Base-by-base conservation (phyloP, 2,797 vertebrate species). In the Oophaga sylvatica region DNA sequence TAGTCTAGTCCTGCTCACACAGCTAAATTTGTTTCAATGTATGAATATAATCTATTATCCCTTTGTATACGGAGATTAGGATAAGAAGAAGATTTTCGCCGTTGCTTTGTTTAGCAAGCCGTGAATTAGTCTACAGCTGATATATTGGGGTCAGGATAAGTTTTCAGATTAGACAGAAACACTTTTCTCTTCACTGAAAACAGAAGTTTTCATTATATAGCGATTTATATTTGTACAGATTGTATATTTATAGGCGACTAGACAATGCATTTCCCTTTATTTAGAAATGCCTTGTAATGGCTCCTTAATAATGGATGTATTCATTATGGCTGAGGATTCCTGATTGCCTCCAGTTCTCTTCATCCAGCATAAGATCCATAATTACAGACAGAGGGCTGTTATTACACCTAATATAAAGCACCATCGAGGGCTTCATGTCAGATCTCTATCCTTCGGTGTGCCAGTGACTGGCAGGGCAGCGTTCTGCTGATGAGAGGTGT, bases 391-490 rank as follows among this genome's bases (percentile, higher is more conserved):
- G 10, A 10, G 12, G 75, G 11, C 1, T 19, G 57, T 31, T 35
- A 71, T n/a, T 31, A 56, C 15, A 26, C 75, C 62, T 67, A 81
- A 19, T 67, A 81, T 48, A 29, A 16, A 5, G 45, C 16, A 1
- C 45, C 26, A n/a, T 31, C 29, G 63, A 56, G 13, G 2, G 48
- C 45, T 29, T 68, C 26, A 41, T 53, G n/a, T 81, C 35, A 41
- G 4, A 53, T 10, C 63, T 53, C 45, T n/a, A 19, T 56, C 11
- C 45, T 68, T 29, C 63, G 68, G 7, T 5, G 20, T 81, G 63
- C 53, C 80, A 67, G 62, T 81, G 80, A 81, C 29, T 45, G 80
- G 53, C 41, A 81, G 16, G 80, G 63, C 35, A n/a, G 41, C 35
- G 15, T 81, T 45, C 11, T 80, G 20, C 48, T 20, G 22, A 80